phyloP scores from a whole-genome alignment of 2,888 invertebrate genomes.

The Yponomeuta malinellus region DNA sequence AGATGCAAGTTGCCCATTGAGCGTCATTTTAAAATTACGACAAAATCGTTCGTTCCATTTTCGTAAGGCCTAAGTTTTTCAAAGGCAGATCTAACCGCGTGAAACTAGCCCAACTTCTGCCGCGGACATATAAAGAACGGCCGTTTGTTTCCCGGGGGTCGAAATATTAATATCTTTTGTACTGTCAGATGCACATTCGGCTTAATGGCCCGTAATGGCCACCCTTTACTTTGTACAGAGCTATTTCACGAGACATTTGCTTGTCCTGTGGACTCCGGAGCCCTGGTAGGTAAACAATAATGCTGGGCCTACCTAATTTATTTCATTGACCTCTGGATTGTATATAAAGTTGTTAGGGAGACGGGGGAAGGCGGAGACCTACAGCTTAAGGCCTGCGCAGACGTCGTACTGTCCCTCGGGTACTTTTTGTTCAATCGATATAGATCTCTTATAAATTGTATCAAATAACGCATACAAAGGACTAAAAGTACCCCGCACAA shows the following conservation, averaged over 20 bases:
- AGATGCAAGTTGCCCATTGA: too few relatives aligned
- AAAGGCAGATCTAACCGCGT: not conserved
- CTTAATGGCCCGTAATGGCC: conserved; percentile 15
- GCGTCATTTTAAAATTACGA: too few relatives aligned
- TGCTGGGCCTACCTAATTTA: not conserved
- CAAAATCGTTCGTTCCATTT: too few relatives aligned
- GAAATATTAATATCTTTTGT: conserved; percentile 17
- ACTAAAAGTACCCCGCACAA: too few relatives aligned
- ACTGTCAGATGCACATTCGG: conserved; percentile 18
- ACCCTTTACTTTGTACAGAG: conserved; percentile 12
- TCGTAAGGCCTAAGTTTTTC: too few relatives aligned
- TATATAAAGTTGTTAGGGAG: not conserved
- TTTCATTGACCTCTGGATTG: not conserved
- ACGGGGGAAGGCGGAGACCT: too few relatives aligned
- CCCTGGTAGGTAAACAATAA: not conserved
- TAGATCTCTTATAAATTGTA: too few relatives aligned
- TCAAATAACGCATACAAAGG: too few relatives aligned
- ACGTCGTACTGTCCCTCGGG: too few relatives aligned
- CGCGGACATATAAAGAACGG: not conserved
- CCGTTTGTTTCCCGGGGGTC: not conserved
- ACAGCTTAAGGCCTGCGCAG: too few relatives aligned
- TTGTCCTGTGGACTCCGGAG: not conserved
- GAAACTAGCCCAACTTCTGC: not conserved
- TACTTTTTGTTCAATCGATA: too few relatives aligned
- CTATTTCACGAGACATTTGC: conserved; percentile 17